Base-by-base conservation (phyloP, 2,113 vertebrate species). In the Gallinago paraguaiae region DNA sequence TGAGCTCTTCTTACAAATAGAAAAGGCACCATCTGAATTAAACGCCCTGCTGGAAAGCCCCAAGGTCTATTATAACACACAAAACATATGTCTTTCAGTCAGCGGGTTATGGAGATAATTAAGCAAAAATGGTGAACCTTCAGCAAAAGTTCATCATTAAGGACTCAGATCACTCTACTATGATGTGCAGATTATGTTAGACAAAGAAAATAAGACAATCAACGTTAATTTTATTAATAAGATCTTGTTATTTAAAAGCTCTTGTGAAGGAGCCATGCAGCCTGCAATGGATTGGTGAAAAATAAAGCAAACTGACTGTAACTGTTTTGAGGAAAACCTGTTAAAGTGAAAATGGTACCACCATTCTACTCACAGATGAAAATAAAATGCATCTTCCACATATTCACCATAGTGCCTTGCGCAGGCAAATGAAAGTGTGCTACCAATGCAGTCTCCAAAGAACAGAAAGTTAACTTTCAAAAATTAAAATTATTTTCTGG, bases 141-240 rank as follows among this genome's bases (percentile, higher is more conserved):
- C 43, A 86, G 50, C 45, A 24, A 18, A 63, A 59, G 45, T 71
- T 77, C 35, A 75, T 71, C 50, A 33, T 39, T 77, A 89, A 68
- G 69, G 24, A 33, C 51, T 91, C 61, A 35, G 75, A 76, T 67
- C 51, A 69, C 33, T 59, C 46, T 74, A 54, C 14, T 74, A 11
- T 37, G 56, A 71, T 45, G 68, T 3, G 37, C 6, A 86, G 45
- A 75, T 82, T 48, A 64, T 69, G 43, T 60, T 24, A 31, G 61
- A 82, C 56, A 82, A 74, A 89, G 35, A 41, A 65, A 71, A 13
- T 6, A 63, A 64, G 20, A 56, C 53, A 33, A 59, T 79, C 56
- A 67, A 60, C 54, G 48, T 76, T 67, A 77, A 74, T 94, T 91
- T 81, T 31, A 63, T 92, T 92, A 92, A 65, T 69, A 82, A 70